Conservation (phyloP, 2,113 vertebrate species). For the Zosterops japonicus region DNA sequence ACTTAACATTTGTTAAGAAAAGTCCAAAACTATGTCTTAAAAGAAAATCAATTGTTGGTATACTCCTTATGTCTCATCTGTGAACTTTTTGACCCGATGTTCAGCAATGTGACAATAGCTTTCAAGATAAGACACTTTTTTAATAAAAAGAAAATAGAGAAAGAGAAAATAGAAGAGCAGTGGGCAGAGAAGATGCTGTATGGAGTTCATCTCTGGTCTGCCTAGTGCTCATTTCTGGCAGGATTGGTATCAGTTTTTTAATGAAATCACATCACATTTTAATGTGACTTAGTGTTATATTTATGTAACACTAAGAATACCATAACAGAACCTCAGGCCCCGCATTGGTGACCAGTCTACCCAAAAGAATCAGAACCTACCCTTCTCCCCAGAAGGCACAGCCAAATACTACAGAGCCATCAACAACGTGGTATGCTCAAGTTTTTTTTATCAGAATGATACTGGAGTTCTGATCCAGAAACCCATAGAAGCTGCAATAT, state of each 20-base stretch:
- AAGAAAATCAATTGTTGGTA: background rate
- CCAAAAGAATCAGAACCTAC: background rate
- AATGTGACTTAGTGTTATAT: background rate
- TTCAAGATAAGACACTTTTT: slow-evolving; percentile 18
- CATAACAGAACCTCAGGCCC: background rate
- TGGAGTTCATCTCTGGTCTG: background rate
- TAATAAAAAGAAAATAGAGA: slow-evolving; percentile 4
- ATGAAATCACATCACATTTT: background rate
- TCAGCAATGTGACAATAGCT: background rate
- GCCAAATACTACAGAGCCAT: background rate
- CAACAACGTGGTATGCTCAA: background rate
- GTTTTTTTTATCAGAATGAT: background rate
- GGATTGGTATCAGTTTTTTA: background rate
- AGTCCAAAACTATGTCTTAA: background rate
- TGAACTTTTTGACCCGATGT: background rate
- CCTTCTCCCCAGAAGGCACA: background rate
- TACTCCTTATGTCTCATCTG: background rate
- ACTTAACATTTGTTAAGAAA: background rate
- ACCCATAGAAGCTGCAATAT: background rate
- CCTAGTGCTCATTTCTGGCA: background rate
- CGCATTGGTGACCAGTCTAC: rapidly evolving
- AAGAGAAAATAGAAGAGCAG: background rate
- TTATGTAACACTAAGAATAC: background rate
- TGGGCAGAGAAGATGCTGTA: background rate
- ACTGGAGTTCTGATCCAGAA: background rate